Conservation (phyloP, 1,140 invertebrate species). For the Ephestia elutella region DNA sequence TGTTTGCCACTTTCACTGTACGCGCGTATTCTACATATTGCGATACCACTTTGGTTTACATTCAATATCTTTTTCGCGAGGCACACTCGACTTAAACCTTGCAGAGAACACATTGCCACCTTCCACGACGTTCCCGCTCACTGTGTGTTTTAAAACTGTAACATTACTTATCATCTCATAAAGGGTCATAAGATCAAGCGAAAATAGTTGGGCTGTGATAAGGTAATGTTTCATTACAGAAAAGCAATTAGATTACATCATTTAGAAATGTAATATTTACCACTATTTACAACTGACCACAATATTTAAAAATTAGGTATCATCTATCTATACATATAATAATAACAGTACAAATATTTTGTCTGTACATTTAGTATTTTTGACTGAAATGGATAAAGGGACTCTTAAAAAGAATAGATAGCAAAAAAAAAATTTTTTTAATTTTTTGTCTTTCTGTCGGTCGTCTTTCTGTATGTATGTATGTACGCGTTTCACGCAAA, state of each 20-base stretch:
- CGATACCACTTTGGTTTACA: conserved; percentile 13
- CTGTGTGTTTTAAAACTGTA: not conserved
- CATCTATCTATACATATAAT: no score
- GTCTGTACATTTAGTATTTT: no score
- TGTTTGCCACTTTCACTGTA: conserved; percentile 36
- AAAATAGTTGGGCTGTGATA: conserved; percentile 3
- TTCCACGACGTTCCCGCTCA: not conserved
- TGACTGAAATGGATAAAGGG: no score
- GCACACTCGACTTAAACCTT: conserved; percentile 20
- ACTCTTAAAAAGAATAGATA: no score
- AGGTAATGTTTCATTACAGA: not conserved
- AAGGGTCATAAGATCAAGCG: conserved; percentile 21
- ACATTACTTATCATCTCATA: conserved; percentile 8
- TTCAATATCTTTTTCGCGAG: conserved; percentile 21
- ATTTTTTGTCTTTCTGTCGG: no score
- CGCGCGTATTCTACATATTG: conserved; percentile 15
- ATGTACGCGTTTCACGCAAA: no score
- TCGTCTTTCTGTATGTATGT: no score
- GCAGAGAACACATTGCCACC: conserved; percentile 33
- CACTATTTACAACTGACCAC: not conserved
- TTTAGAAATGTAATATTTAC: not conserved
- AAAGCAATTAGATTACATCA: not conserved
- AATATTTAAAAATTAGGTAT: not conserved
- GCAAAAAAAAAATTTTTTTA: no score
- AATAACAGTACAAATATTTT: no score